Percentiles rank a stretch among this genome's conserved stretches.
phyloP scores from a whole-genome alignment of 53 echinoderm and acorn worm genomes.

The Glandiceps talaboti region DNA sequence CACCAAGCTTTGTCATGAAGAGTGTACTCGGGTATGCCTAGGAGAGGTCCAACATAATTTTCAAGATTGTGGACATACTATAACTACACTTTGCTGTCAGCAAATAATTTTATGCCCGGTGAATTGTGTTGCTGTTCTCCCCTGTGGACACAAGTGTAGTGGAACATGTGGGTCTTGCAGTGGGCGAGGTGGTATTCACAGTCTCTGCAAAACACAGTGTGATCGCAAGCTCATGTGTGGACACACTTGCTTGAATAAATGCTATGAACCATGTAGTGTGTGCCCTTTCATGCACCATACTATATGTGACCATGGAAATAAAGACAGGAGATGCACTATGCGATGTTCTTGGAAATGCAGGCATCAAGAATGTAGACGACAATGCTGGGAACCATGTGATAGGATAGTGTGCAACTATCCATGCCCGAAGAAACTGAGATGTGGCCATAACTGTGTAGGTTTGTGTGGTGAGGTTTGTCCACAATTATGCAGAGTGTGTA shows the following conservation, averaged over 20 bases:
- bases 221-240: background rate
- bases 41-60: constrained; percentile 11
- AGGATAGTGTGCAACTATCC: constrained; percentile 24
- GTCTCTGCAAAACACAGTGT: background rate
- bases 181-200: background rate
- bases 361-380: constrained; percentile 18
- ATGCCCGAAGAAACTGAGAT: constrained; percentile 10
- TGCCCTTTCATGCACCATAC: background rate
- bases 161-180: background rate
- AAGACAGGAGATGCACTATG: constrained; percentile 15
- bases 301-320: background rate
- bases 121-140: constrained; percentile 16
- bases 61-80: constrained; percentile 10
- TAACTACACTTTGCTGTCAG: background rate
- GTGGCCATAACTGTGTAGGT: constrained; percentile 56
- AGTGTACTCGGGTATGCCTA: constrained; percentile 15
- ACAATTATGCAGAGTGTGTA: constrained; percentile 38
- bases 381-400: constrained; percentile 30
- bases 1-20: constrained; percentile 19
- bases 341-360: constrained; percentile 36
- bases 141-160: constrained; percentile 20
- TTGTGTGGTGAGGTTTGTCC: constrained; percentile 88
- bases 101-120: constrained; percentile 31
- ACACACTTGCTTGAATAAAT: constrained; percentile 17
- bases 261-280: constrained; percentile 28